phyloP scores from a whole-genome alignment of 2,888 invertebrate genomes.

The Deladenus siricidicola region DNA sequence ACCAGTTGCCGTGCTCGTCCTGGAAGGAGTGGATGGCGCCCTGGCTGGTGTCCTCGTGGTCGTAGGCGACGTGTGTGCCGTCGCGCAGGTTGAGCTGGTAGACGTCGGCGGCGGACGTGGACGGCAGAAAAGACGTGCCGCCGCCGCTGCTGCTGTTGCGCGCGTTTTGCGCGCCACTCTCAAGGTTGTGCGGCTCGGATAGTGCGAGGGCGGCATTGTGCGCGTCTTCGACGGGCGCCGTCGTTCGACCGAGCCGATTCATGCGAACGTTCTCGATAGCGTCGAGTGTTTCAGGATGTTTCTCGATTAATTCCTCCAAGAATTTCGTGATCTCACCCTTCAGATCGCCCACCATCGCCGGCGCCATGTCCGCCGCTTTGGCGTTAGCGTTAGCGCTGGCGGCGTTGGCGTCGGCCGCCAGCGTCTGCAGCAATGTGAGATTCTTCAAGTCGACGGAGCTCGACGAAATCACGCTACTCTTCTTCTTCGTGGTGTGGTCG shows the following conservation, averaged over 20 bases:
- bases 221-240: too few relatives aligned
- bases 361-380: too few relatives aligned
- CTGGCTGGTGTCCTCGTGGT: slow-evolving; percentile 31
- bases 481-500: too few relatives aligned
- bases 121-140: too few relatives aligned
- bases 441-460: too few relatives aligned
- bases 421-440: too few relatives aligned
- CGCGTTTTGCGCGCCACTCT: too few relatives aligned
- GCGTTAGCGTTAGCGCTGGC: background rate
- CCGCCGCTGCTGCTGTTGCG: too few relatives aligned
- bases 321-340: slow-evolving; percentile 47
- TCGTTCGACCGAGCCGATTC: slow-evolving; percentile 28
- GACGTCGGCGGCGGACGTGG: background rate
- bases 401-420: slow-evolving; percentile 8
- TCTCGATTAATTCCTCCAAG: slow-evolving; percentile 51
- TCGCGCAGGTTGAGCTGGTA: slow-evolving; percentile 50
- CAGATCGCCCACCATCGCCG: slow-evolving; percentile 31
- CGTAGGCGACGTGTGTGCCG: slow-evolving; percentile 53
- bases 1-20: slow-evolving; percentile 64
- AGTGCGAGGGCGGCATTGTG: too few relatives aligned
- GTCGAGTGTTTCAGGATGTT: slow-evolving; percentile 51
- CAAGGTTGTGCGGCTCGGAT: too few relatives aligned
- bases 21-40: background rate
- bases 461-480: too few relatives aligned
- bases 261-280: slow-evolving; percentile 49